These are phyloP conservation scores for Heliothis subflexa DNA, from an alignment of 1,140 invertebrate species.

Conservation along the genomic window DNA sequence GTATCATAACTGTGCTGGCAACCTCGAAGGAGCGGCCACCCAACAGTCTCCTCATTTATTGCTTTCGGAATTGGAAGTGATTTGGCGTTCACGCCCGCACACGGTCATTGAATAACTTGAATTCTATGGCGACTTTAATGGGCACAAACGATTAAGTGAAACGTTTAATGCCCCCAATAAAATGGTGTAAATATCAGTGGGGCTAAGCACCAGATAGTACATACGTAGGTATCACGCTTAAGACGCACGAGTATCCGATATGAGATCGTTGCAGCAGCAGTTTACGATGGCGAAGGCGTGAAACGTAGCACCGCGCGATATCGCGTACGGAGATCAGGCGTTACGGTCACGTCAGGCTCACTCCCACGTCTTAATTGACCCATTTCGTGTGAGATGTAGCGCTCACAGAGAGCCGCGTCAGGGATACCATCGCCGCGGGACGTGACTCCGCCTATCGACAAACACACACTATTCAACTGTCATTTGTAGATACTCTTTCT, in stretches of 20 bases:
- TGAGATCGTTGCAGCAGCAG: slow-evolving; percentile 54
- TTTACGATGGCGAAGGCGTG: slow-evolving; percentile 77
- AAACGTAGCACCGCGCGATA: slow-evolving; percentile 76
- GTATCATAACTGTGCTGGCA: neutral
- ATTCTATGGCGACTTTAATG: slow-evolving; percentile 22
- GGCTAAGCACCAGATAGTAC: neutral
- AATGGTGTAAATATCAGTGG: slow-evolving; percentile 22
- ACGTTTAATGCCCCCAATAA: slow-evolving; percentile 28
- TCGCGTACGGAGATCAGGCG: slow-evolving; percentile 72
- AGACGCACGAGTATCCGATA: slow-evolving; percentile 34
- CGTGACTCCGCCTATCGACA: slow-evolving; percentile 71
- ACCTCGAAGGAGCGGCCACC: neutral
- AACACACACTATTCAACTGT: slow-evolving; percentile 54
- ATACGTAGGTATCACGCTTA: neutral
- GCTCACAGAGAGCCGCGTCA: slow-evolving; percentile 66
- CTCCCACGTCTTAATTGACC: slow-evolving; percentile 86
- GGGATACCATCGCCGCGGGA: slow-evolving; percentile 80
- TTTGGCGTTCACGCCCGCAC: slow-evolving; percentile 60
- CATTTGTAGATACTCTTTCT: slow-evolving; percentile 53
- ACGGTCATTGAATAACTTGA: slow-evolving; percentile 9
- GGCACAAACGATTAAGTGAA: slow-evolving; percentile 33
- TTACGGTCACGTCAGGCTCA: slow-evolving; percentile 81
- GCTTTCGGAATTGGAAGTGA: slow-evolving; percentile 56
- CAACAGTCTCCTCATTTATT: slow-evolving; percentile 35
- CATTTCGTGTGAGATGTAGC: slow-evolving; percentile 81